phyloP scores from a whole-genome alignment of 2,113 vertebrate species.

The Papio anubis region DNA sequence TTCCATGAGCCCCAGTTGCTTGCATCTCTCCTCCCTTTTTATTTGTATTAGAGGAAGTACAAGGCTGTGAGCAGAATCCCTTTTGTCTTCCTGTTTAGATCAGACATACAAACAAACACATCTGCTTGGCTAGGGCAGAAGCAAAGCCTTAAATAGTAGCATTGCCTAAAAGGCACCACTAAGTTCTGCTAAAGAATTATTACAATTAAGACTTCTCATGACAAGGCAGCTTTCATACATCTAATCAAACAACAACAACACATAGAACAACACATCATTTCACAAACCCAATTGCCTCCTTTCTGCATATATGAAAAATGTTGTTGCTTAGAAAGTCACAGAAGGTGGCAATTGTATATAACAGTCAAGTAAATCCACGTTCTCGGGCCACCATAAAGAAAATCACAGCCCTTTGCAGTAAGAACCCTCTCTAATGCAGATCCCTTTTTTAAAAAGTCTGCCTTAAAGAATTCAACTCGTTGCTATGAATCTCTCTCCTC shows the following conservation, averaged over 20 bases:
- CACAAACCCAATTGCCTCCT: slow-evolving; percentile 15
- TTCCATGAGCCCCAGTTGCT: background rate
- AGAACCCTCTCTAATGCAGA: slow-evolving; percentile 50
- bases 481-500: slow-evolving; percentile 63
- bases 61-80: background rate
- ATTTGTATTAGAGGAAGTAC: slow-evolving; percentile 43
- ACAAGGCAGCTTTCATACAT: slow-evolving; percentile 48
- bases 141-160: slow-evolving; percentile 55
- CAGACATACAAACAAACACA: slow-evolving; percentile 65
- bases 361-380: slow-evolving; percentile 59
- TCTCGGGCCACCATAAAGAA: slow-evolving; percentile 51
- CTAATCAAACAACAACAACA: slow-evolving; percentile 17
- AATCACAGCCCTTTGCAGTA: slow-evolving; percentile 56
- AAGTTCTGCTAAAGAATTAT: slow-evolving; percentile 56
- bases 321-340: background rate
- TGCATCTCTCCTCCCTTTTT: slow-evolving; percentile 52
- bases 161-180: slow-evolving; percentile 34
- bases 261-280: background rate
- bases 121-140: slow-evolving; percentile 48
- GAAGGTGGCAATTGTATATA: background rate
- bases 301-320: slow-evolving; percentile 17
- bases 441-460: background rate
- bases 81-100: slow-evolving; percentile 66
- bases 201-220: slow-evolving; percentile 60
- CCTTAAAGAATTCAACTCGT: slow-evolving; percentile 51